Evolutionary conservation across 2,888 invertebrate species (phyloP), one percentile per base, ranked within the genome.

Genomic region (Agriotes lineatus): DNA sequence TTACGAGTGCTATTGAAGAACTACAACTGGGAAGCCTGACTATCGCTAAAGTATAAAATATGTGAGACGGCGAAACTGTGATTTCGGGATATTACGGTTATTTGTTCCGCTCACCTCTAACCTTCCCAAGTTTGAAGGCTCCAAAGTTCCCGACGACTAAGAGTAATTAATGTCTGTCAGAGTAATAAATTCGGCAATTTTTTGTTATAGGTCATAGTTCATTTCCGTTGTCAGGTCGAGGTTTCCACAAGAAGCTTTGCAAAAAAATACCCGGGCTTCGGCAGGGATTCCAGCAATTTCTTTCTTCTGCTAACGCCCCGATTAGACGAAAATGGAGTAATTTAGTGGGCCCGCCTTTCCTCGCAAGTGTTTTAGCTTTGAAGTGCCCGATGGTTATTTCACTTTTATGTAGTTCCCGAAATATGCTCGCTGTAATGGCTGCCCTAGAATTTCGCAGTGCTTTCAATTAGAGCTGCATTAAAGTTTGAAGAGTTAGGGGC

Each of bases 101-200:
- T 48, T 48, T 48, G 48, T 48, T 18, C 20, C 48, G 19, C 25
- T 48, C 48, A 48, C 25, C 48, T 48, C 2, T 22, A 4, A 48
- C 48, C 20, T 48, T 48, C 25, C 20, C 7, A 48, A 60, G 44
- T 60, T 60, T 30, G 45, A 45, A 60, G 44, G 59, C 35, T 48
- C 19, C 20, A 10, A 45, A 45, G 44, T 60, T 57, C 48, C 18
- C 45, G 30, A n/a, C 44, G 45, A 44, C 45, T 48, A 60, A 45
- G 45, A 35, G 59, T 60, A 60, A 60, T 60, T 60, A 60, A 60
- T 60, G 59, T 45, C 33, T 33, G 35, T 60, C 33, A 45, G 45
- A 33, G 59, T 35, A 60, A 60, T 60, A 60, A 60, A 60, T 60
- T 45, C 44, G 22, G 12, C 48, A 45, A 25, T 45, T 45, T 59